Evolutionary conservation across 1,140 invertebrate species (phyloP), one percentile per base, ranked within the genome.

Genomic region (Lepidurus couesii): DNA sequence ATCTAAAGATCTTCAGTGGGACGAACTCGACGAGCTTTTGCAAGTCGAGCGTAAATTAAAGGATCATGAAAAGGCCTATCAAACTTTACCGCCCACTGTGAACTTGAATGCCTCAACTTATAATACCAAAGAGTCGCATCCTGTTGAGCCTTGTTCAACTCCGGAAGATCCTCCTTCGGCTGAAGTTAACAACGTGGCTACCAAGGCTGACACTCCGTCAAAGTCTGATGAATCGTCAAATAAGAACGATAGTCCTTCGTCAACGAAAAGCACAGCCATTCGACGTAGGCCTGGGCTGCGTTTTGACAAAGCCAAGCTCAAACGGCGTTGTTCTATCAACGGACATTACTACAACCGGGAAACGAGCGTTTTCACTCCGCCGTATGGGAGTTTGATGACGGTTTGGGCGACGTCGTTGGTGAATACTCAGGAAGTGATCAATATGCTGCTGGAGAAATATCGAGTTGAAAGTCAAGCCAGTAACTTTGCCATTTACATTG

Each of bases 261-360:
- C 65, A 42, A 47, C 45, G 65, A 79, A 80, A 44, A 89, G 91
- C 34, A 89, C 91, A 47, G 89, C 92, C 44, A 89, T 94, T 81
- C 88, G 89, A 84, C 85, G 92, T 81, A 85, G 92, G 82, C 89
- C 91, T 45, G 90, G 92, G 75, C 75, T 84, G 79, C 80, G 84
- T 82, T 84, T 90, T 82, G 91, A 92, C 3, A 87, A 90, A 44
- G 88, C 90, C 79, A 91, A 91, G 83, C 84, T 93, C 13, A 89
- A 90, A 86, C 86, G 92, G 79, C 87, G 93, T 78, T 95, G 93
- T 81, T 95, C 93, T 0, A 95, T 95, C 44, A 95, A 95, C 84
- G 93, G 93, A 1, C 93, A 95, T 84, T 94, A 92, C 84, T 95
- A 95, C 83, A 92, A 95, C 84, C 88, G 92, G 77, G 93, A 95